A percentile compares a stretch with the other conserved stretches of the same genome.
These are phyloP conservation scores for Probaryconus sp. DNA, from an alignment of 1,140 invertebrate species.

Conservation along the genomic window DNA sequence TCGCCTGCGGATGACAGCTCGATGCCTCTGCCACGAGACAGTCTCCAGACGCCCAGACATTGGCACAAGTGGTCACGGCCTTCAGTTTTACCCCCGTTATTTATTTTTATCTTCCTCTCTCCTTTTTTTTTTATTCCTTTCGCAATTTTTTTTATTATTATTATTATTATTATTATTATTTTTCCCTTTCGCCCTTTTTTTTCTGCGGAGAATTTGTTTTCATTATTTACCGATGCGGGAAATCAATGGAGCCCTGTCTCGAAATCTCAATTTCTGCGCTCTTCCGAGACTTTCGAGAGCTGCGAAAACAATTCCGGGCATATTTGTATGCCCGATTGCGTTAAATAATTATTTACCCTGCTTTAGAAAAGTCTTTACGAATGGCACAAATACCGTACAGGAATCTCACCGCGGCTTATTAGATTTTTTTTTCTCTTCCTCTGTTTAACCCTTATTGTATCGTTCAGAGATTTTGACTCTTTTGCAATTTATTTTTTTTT, in stretches of 20 bases:
- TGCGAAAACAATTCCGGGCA: constrained; percentile 29
- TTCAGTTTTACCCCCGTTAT: background rate
- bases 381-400: no score
- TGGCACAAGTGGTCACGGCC: background rate
- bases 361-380: no score
- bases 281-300: constrained; percentile 16
- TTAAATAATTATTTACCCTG: constrained; percentile 43
- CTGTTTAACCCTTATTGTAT: no score
- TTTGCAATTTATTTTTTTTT: no score
- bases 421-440: no score
- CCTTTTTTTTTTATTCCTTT: constrained; percentile 1
- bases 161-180: background rate
- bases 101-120: background rate
- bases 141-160: background rate
- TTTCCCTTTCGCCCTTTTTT: background rate
- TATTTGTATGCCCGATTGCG: constrained; percentile 17
- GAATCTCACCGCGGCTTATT: no score
- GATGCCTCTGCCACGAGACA: constrained; percentile 61
- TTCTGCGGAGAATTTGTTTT: constrained; percentile 5
- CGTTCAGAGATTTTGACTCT: no score
- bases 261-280: constrained; percentile 28
- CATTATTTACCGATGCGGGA: constrained; percentile 24
- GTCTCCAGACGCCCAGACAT: constrained; percentile 52
- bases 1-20: constrained; percentile 69
- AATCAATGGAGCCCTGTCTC: constrained; percentile 29